A percentile compares a stretch with the other conserved stretches of the same genome.
phyloP scores from a whole-genome alignment of 2,888 invertebrate genomes.

The Carcina quercana region DNA sequence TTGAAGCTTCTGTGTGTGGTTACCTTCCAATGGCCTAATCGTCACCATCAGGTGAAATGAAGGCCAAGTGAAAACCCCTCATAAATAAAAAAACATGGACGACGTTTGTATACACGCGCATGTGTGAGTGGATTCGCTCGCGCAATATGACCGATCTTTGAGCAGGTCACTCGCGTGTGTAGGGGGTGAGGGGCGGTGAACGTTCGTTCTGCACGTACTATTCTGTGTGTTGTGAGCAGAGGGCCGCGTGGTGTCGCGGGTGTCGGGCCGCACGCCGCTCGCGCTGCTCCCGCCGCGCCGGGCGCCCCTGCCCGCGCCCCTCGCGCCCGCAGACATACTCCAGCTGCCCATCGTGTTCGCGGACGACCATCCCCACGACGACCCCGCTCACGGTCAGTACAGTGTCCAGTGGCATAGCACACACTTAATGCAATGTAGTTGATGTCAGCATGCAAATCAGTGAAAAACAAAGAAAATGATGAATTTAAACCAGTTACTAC shows the following conservation, averaged over 20 bases:
- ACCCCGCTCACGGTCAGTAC: conserved; percentile 8
- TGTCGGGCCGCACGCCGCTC: conserved; percentile 35
- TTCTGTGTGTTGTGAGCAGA: conserved; percentile 16
- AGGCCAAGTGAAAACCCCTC: too few species aligned
- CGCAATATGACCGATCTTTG: too few species aligned
- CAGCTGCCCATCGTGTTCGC: conserved; percentile 77
- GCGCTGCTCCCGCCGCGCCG: conserved; percentile 34
- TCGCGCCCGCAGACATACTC: conserved; percentile 61
- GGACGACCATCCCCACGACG: conserved; percentile 51
- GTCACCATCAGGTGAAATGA: too few species aligned
- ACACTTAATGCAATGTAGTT: too few species aligned
- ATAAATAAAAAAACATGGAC: too few species aligned
- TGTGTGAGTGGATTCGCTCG: too few species aligned
- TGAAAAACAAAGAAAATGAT: too few species aligned
- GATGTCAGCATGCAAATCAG: too few species aligned
- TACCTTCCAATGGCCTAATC: too few species aligned
- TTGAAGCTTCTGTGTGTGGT: too few species aligned
- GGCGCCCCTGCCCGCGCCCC: conserved; percentile 15
- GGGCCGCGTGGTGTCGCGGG: conserved; percentile 40
- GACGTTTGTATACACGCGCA: too few species aligned
- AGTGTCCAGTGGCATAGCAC: conserved; percentile 13
- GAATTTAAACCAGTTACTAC: too few species aligned
- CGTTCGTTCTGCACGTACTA: not conserved
- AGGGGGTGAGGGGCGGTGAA: not conserved
- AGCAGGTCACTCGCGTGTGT: not conserved